phyloP scores from a whole-genome alignment of 2,797 vertebrate genomes.

The Enteromius thamalakanensis region DNA sequence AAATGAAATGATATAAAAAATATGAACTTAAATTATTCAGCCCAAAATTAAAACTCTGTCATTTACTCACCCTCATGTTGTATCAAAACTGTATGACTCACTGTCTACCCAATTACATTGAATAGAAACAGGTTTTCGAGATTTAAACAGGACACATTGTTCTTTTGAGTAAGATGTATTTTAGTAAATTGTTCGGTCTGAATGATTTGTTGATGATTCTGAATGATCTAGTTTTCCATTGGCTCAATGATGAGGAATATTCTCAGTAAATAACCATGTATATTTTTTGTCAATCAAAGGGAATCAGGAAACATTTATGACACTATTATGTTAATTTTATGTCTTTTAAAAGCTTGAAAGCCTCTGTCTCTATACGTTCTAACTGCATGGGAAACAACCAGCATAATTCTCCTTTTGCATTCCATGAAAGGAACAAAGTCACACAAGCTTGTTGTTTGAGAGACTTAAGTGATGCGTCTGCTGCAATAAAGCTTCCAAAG shows the following conservation, averaged over 20 bases:
- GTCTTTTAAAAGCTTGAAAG: background rate
- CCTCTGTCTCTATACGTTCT: background rate
- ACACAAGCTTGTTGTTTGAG: background rate
- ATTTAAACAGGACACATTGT: background rate
- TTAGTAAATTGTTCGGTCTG: background rate
- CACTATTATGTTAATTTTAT: background rate
- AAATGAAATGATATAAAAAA: background rate
- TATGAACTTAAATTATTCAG: background rate
- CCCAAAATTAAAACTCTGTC: background rate
- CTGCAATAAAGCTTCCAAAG: slow-evolving; percentile 9
- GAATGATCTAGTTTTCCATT: background rate
- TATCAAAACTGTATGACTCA: background rate
- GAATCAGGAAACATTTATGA: background rate
- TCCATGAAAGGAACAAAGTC: background rate
- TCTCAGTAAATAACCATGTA: background rate
- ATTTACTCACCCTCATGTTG: slow-evolving; percentile 2
- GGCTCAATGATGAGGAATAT: background rate
- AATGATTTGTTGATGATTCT: background rate
- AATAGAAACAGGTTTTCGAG: background rate
- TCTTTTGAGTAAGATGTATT: background rate
- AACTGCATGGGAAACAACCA: slow-evolving; percentile 2
- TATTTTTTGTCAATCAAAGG: background rate
- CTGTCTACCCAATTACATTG: background rate
- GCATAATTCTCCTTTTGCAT: background rate
- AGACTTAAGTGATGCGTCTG: background rate